Percentiles rank a stretch among this genome's conserved stretches.
phyloP scores from a whole-genome alignment of 2,888 invertebrate genomes.

The Lacanobia wlatinum region DNA sequence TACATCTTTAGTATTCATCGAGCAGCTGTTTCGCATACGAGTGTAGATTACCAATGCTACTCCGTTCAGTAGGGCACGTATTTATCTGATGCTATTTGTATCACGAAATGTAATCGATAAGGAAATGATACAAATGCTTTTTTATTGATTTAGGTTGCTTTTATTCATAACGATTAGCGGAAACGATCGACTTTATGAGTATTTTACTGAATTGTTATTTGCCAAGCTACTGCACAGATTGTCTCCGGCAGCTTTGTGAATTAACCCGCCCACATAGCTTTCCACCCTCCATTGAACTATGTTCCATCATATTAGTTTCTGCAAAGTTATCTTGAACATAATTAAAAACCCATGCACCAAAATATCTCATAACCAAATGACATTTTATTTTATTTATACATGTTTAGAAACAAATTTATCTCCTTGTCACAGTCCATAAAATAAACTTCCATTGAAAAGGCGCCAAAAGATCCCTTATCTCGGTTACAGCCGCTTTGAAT shows the following conservation, averaged over 20 bases:
- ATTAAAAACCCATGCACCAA: not conserved
- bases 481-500: constrained; percentile 87
- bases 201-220: not conserved
- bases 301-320: not conserved
- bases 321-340: not conserved
- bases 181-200: not conserved
- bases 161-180: not conserved
- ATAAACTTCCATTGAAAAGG: constrained; percentile 85
- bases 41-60: constrained; percentile 56
- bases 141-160: constrained; percentile 40
- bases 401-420: constrained; percentile 75
- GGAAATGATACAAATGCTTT: constrained; percentile 44
- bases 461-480: constrained; percentile 87
- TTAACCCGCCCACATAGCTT: not conserved
- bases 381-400: constrained; percentile 25
- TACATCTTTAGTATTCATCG: constrained; percentile 64
- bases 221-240: not conserved
- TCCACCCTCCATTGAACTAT: not conserved
- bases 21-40: constrained; percentile 53
- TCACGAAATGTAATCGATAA: constrained; percentile 55
- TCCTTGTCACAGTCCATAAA: constrained; percentile 84
- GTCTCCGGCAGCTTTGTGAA: not conserved
- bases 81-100: constrained; percentile 56
- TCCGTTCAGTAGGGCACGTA: constrained; percentile 45
- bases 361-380: constrained; percentile 4